A percentile compares a stretch with the other conserved stretches of the same genome.
Conservation (phyloP, 2,797 vertebrate genomes). For the Pangasius macronema region DNA sequence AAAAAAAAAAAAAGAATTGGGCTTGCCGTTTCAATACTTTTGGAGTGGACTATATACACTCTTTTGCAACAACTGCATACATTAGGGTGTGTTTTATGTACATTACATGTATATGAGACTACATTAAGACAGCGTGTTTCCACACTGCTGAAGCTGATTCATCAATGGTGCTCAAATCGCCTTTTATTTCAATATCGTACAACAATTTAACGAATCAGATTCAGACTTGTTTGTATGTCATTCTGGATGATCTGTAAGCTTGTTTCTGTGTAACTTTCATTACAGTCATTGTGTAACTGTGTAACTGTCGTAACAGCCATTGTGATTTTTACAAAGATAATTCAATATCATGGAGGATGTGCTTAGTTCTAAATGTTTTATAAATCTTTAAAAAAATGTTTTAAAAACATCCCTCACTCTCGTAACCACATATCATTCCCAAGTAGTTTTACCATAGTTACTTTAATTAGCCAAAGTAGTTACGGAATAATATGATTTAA, state of each 20-base stretch:
- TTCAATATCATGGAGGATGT: neutral
- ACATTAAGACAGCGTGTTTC: neutral
- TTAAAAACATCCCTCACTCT: neutral
- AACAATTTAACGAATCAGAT: neutral
- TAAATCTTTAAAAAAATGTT: neutral
- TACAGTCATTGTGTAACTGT: too few species aligned
- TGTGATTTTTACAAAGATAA: neutral
- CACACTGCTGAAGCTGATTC: neutral
- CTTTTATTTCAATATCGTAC: neutral
- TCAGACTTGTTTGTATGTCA: neutral
- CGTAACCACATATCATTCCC: neutral
- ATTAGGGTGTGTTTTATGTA: too few species aligned
- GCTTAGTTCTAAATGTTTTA: neutral
- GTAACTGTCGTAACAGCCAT: too few species aligned
- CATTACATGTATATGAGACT: neutral
- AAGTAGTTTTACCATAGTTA: neutral
- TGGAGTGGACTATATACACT: neutral
- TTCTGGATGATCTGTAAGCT: neutral
- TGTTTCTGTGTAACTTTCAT: neutral
- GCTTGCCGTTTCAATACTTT: neutral
- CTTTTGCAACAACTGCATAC: neutral
- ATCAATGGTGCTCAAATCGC: neutral
- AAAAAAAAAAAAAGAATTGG: neutral
- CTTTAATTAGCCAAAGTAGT: neutral
- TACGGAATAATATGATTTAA: too few species aligned